Conservation (phyloP, 2,888 invertebrate genomes). For the Pseudolycoriella hygida region DNA sequence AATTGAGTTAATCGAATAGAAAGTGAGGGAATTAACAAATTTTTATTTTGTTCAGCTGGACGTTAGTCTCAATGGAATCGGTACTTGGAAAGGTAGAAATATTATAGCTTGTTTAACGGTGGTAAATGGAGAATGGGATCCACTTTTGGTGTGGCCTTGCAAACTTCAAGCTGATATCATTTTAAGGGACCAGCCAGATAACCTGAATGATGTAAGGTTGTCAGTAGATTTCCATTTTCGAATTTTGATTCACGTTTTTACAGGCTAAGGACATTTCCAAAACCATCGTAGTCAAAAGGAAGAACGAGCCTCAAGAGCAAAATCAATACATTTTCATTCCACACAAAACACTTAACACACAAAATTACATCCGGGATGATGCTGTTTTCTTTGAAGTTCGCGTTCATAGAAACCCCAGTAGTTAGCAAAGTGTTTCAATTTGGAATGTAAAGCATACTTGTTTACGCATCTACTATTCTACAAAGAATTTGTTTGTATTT, state of each 20-base stretch:
- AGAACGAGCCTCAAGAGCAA: conserved; percentile 26
- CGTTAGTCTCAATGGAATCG: conserved; percentile 51
- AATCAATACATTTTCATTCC: conserved; percentile 28
- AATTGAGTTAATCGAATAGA: neutral
- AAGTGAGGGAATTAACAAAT: too few relatives aligned
- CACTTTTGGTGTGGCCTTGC: conserved; percentile 56
- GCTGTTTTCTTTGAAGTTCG: conserved; percentile 24
- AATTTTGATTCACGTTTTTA: conserved; percentile 8
- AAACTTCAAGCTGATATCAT: conserved; percentile 44
- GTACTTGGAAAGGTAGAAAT: conserved; percentile 59
- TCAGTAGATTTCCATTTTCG: conserved; percentile 5
- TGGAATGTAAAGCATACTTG: too few relatives aligned
- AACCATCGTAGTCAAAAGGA: conserved; percentile 36
- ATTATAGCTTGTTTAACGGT: conserved; percentile 50
- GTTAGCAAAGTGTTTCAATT: too few relatives aligned
- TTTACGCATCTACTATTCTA: too few relatives aligned
- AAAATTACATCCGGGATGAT: conserved; percentile 25
- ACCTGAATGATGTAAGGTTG: conserved; percentile 17
- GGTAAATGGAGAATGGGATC: conserved; percentile 51
- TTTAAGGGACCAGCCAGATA: conserved; percentile 42
- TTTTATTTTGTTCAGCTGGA: conserved; percentile 48
- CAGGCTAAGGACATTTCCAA: conserved; percentile 47
- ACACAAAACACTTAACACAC: conserved; percentile 21
- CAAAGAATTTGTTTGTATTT: too few relatives aligned
- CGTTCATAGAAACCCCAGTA: conserved; percentile 12